Base-by-base conservation (phyloP, 2,113 vertebrate genomes). In the Saccopteryx leptura region DNA sequence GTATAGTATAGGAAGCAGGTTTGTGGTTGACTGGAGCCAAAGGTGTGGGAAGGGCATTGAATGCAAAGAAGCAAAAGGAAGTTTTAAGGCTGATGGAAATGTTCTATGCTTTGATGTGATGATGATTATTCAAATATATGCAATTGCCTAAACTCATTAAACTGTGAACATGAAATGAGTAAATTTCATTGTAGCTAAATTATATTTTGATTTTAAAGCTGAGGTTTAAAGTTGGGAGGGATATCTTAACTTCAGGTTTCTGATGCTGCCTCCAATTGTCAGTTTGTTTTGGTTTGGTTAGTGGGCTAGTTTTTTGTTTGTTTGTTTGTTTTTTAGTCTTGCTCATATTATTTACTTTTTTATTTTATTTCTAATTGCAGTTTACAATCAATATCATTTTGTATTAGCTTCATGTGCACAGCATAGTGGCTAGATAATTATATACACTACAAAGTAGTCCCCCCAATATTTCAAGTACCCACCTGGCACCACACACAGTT, bases 191-290 rank as follows among this genome's bases (percentile, higher is more conserved):
- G 18, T 56, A 65, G 50, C 48, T 58, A 76, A 71, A 18, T n/a
- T 76, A 26, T 52, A 83, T 28, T 79, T 91, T 48, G 15, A 33
- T 33, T n/a, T n/a, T n/a, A 90, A 86, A 93, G 23, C n/a, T 79
- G 63, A 65, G 24, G n/a, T 68, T 78, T 87, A 92, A 85, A 52
- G 26, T 48, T 5, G 5, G 6, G 56, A 23, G 15, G n/a, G 24
- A 28, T 66, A 74, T 52, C 76, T 66, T 88, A 78, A 58, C 26
- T 61, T 52, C 68, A 68, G 46, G 0, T 65, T 93, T 14, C 61
- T 71, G 48, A 91, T 14, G 33, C 91, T 82, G 17, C 39, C 48
- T 54, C 80, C 61, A 82, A 74, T 9, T 86, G 39, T 24, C 74
- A 15, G 3, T 88, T 14, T 90, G 19, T 84, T 78, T 83, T 60